A percentile compares a stretch with the other conserved stretches of the same genome.
phyloP scores from a whole-genome alignment of 2,797 vertebrate genomes.

The Silurus lanzhouensis region DNA sequence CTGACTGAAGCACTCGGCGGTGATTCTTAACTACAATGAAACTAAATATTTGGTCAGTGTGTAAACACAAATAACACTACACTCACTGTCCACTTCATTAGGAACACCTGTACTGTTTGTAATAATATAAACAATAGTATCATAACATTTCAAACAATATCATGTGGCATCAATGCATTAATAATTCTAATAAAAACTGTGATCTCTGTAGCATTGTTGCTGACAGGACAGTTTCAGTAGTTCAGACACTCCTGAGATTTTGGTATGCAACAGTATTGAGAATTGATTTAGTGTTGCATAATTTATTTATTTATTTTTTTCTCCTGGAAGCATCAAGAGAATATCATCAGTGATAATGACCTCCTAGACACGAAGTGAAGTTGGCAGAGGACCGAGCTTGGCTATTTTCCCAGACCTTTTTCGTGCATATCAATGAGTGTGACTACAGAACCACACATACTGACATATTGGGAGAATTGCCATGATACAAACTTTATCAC shows the following conservation, averaged over 20 bases:
- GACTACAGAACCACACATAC: not conserved
- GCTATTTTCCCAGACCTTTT: not conserved
- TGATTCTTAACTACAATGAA: not conserved
- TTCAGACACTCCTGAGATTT: too few species aligned
- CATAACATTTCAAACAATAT: too few species aligned
- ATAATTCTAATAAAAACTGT: too few species aligned
- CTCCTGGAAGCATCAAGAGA: not conserved
- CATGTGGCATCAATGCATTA: too few species aligned
- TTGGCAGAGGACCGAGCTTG: not conserved
- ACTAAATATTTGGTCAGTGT: too few species aligned
- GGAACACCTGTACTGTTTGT: too few species aligned
- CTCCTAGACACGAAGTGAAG: not conserved
- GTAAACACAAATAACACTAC: too few species aligned
- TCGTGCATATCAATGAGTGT: not conserved
- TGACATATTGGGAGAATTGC: not conserved
- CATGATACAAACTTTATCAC: not conserved
- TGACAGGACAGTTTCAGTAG: too few species aligned
- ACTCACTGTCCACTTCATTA: too few species aligned
- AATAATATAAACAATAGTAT: too few species aligned
- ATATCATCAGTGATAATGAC: not conserved
- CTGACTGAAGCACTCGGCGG: not conserved
- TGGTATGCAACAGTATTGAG: too few species aligned
- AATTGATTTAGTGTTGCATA: not conserved
- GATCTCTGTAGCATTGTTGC: too few species aligned
- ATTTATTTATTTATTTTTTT: not conserved